Evolutionary conservation across 2,888 invertebrate species (phyloP).

Genomic region (Sminthurinus aureus): DNA sequence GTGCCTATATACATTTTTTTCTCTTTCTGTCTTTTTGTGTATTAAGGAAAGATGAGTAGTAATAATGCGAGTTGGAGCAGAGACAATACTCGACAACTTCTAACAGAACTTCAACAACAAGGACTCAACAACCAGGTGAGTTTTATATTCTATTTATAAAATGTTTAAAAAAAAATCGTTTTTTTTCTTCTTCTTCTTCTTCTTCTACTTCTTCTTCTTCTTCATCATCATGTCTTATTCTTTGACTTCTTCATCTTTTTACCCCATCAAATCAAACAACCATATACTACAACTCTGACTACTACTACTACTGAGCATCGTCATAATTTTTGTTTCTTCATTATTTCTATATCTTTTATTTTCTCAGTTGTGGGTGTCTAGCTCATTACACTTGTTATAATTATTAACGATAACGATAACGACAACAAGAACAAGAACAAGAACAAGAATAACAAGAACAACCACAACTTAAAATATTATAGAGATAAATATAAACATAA

Average conservation of each 20-base stretch:
- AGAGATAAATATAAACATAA: too few species aligned
- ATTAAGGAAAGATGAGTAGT: slow-evolving; percentile 34
- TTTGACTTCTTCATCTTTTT: slow-evolving; percentile 14
- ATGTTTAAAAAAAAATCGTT: background rate
- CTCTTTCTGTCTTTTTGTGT: slow-evolving; percentile 12
- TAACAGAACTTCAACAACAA: slow-evolving; percentile 6
- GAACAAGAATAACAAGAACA: too few species aligned
- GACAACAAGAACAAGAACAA: background rate
- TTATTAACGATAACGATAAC: slow-evolving; percentile 10
- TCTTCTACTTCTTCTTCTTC: background rate
- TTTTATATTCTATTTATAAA: slow-evolving; percentile 43
- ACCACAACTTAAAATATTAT: too few species aligned
- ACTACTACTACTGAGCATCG: too few species aligned
- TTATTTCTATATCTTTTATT: background rate
- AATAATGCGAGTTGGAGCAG: slow-evolving; percentile 30
- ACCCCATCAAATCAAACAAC: too few species aligned
- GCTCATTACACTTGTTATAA: slow-evolving; percentile 28
- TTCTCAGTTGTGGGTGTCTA: slow-evolving; percentile 35
- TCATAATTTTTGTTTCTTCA: too few species aligned
- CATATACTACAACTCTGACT: too few species aligned
- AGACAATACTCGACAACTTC: slow-evolving; percentile 31
- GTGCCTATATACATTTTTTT: background rate
- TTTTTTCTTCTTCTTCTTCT: background rate
- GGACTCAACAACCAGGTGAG: slow-evolving; percentile 43
- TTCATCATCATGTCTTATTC: slow-evolving; percentile 1